phyloP scores from a whole-genome alignment of 2,797 vertebrate species.

The Phataginus tetradactyla region DNA sequence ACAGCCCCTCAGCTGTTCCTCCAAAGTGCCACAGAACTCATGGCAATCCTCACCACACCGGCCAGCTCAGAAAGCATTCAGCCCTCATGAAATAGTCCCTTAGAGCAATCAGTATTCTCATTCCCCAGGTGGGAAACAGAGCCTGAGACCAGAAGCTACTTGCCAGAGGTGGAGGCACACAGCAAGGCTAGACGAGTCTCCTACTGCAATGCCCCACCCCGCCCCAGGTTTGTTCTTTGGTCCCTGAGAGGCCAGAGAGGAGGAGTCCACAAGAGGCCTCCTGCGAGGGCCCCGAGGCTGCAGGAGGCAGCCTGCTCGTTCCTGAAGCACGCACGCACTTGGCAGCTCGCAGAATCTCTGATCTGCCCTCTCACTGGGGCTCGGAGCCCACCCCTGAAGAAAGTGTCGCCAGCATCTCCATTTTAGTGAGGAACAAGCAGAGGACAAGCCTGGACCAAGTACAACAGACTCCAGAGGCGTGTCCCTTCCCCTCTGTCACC shows the following conservation, averaged over 20 bases:
- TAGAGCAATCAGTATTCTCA: neutral
- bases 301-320: neutral
- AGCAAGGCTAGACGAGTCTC: neutral
- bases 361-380: neutral
- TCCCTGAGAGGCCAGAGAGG: neutral
- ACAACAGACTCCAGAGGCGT: neutral
- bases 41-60: rapidly evolving
- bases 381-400: neutral
- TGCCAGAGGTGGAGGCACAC: neutral
- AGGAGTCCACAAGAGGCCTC: neutral
- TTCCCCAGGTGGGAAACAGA: neutral
- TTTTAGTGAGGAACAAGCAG: neutral
- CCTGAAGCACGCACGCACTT: neutral
- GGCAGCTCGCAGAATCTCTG: neutral
- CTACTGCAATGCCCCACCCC: no score
- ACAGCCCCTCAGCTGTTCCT: neutral
- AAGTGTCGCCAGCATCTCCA: neutral
- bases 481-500: neutral
- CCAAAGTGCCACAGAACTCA: neutral
- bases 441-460: neutral
- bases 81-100: neutral
- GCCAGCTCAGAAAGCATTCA: neutral
- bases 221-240: rapidly evolving
- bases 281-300: rapidly evolving
- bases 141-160: neutral